These are phyloP conservation scores for Escarpia spicata DNA, from an alignment of 2,888 invertebrate genomes.

Conservation along the genomic window DNA sequence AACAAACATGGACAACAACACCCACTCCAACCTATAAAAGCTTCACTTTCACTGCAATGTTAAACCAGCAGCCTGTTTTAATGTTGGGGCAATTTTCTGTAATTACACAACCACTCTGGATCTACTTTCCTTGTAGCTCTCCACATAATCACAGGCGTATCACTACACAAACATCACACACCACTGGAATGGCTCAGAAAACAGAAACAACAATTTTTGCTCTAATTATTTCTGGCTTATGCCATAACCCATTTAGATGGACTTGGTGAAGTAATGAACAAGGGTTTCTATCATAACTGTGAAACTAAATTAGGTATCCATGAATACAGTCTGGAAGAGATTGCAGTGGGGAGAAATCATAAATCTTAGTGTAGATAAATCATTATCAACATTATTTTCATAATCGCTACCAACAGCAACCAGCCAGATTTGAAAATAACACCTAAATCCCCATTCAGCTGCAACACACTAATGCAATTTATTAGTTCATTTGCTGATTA, in stretches of 20 bases:
- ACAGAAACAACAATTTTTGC: not conserved
- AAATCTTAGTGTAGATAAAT: not conserved
- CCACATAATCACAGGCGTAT: not conserved
- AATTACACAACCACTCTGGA: not conserved
- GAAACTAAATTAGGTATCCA: not conserved
- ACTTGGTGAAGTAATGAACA: not conserved
- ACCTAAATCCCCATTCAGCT: too few species aligned
- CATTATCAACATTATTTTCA: not conserved
- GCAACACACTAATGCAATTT: too few species aligned
- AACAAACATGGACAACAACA: not conserved
- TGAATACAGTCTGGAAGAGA: not conserved
- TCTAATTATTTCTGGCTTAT: not conserved
- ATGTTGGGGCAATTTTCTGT: not conserved
- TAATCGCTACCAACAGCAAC: not conserved
- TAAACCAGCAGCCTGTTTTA: not conserved
- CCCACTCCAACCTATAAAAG: not conserved
- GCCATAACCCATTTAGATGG: not conserved
- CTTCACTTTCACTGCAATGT: not conserved
- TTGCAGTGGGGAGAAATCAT: not conserved
- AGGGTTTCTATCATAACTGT: not conserved
- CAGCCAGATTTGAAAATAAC: not conserved
- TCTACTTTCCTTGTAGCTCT: not conserved
- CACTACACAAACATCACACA: not conserved
- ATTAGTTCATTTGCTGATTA: too few species aligned
- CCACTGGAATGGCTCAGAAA: not conserved